Base-by-base conservation (phyloP, 2,797 vertebrate genomes). In the Toxotes lorentzi region DNA sequence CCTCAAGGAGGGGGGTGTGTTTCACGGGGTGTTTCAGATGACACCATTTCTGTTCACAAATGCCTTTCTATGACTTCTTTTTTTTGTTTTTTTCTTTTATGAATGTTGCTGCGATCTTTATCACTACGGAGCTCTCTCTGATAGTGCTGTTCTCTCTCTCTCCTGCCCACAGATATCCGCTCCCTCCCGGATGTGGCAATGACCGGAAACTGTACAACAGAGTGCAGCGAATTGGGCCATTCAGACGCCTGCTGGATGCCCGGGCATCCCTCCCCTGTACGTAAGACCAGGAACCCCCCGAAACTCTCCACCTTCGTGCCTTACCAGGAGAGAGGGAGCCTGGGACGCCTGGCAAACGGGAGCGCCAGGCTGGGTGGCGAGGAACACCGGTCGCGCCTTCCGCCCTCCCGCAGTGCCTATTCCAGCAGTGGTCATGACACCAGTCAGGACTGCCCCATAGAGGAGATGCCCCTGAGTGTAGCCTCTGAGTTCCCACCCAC, bases 271-370 rank as follows among this genome's bases (percentile, higher is more conserved):
- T 99, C 98, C 88, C 98, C 98, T 23, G 96, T 96, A 84, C 97
- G 97, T 93, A 98, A 98, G 96, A 96, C 96, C 93, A 97, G 97
- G 96, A 98, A 97, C 83, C 96, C 96, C 93, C 98, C 98, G 92
- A 99, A 99, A 97, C 98, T 99, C 95, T 99, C 98, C 95, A 99
- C 98, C 95, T 99, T 99, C 95, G 98, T 99, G 98, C 98, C 98
- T 99, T 99, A 99, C 96, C 98, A 99, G 96, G 98, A 99, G 95
- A 97, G 97, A 95, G 97, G 97, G 95, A 98, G 97, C 94, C 96
- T 98, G 95, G 98, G 98, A 90, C 98, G 97, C 91, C 96, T 98
- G 93, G 97, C 97, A 70, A 97, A 98, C 48, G 97, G 98, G 92
- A 97, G 96, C 89, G 97, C 97, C 94, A 97, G 97, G 95, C 96